phyloP scores from a whole-genome alignment of 2,797 vertebrate species.

The Trachurus trachurus region DNA sequence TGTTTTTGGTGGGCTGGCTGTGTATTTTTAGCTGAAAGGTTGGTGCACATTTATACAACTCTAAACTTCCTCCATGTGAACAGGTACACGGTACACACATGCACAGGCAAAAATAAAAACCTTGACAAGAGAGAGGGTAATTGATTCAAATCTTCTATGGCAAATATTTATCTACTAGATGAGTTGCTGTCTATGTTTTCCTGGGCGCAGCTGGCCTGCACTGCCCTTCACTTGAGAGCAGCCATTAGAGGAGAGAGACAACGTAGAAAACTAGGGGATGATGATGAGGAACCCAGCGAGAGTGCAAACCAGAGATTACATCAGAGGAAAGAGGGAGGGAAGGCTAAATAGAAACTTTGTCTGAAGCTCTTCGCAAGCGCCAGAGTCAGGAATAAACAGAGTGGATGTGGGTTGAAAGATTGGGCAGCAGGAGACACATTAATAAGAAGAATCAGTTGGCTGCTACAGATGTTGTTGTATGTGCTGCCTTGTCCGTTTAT shows the following conservation, averaged over 20 bases:
- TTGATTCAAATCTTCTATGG: constrained; percentile 75
- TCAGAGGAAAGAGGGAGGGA: constrained; percentile 61
- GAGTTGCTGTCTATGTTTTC: constrained; percentile 65
- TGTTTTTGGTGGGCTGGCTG: constrained; percentile 25
- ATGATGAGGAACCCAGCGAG: constrained; percentile 50
- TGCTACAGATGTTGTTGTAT: constrained; percentile 59
- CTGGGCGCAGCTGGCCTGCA: constrained; percentile 70
- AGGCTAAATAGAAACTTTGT: constrained; percentile 66
- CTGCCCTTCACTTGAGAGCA: constrained; percentile 76
- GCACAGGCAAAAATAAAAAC: constrained; percentile 41
- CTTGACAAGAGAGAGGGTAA: constrained; percentile 66
- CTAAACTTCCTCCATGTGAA: constrained; percentile 18
- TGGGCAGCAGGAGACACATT: constrained; percentile 68
- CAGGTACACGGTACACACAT: neutral
- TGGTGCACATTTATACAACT: constrained; percentile 60
- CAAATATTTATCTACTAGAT: constrained; percentile 82
- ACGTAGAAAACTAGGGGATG: constrained; percentile 34
- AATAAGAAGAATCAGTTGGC: constrained; percentile 48
- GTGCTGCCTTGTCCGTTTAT: constrained; percentile 69
- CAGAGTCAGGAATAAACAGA: constrained; percentile 58
- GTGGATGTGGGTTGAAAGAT: constrained; percentile 66
- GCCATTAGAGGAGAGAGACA: constrained; percentile 53
- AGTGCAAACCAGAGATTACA: constrained; percentile 61
- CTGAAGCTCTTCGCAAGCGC: constrained; percentile 43
- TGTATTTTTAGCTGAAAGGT: constrained; percentile 66